A percentile compares a stretch with the other conserved stretches of the same genome.
phyloP scores from a whole-genome alignment of 92 coral and sea anemone genomes.

The Palythoa heliodiscus region DNA sequence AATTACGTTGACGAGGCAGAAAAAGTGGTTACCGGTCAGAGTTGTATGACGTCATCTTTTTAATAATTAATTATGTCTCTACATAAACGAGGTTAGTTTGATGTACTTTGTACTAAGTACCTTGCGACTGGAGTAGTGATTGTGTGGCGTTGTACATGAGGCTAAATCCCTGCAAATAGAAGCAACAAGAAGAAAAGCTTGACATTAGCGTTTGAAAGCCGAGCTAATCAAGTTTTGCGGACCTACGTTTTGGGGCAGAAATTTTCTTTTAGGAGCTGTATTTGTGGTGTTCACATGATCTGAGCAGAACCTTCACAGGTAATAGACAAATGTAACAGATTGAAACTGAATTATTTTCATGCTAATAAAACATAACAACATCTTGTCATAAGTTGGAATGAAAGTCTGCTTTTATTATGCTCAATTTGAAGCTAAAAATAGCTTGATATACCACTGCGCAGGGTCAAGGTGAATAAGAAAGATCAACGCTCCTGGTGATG shows the following conservation, averaged over 20 bases:
- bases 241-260: background rate
- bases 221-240: background rate
- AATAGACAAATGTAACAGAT: too few species aligned
- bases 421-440: too few species aligned
- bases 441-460: too few species aligned
- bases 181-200: background rate
- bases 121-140: background rate
- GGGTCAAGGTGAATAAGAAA: too few species aligned
- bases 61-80: background rate
- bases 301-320: background rate
- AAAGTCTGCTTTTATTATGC: too few species aligned
- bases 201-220: background rate
- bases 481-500: too few species aligned
- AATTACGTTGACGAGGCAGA: too few species aligned
- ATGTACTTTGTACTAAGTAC: background rate
- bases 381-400: too few species aligned
- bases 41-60: too few species aligned
- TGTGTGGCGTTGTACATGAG: background rate
- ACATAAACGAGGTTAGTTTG: background rate
- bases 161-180: background rate
- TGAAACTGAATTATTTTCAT: too few species aligned
- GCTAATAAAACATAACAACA: too few species aligned
- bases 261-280: background rate
- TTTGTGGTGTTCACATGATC: background rate
- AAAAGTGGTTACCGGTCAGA: too few species aligned